Conservation (phyloP, 2,888 invertebrate genomes). For the Hemithea aestivaria region DNA sequence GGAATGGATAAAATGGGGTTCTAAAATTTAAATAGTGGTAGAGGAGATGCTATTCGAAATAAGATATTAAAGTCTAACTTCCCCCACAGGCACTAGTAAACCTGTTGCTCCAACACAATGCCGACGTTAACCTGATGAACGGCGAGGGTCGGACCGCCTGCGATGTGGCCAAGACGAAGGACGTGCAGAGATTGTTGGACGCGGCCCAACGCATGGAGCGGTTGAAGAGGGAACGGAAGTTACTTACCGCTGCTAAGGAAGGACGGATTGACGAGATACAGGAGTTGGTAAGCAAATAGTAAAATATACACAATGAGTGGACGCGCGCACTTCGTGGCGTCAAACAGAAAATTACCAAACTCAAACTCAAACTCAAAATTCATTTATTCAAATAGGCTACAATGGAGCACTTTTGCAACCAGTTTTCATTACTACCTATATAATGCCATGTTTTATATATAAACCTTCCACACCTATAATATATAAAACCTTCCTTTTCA, state of each 20-base stretch:
- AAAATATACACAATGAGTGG: too few species aligned
- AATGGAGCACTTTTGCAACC: too few species aligned
- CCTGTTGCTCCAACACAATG: conserved; percentile 79
- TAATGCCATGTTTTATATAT: too few species aligned
- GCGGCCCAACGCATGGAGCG: conserved; percentile 81
- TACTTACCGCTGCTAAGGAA: conserved; percentile 80
- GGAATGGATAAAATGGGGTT: too few species aligned
- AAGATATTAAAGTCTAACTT: conserved; percentile 7
- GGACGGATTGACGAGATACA: conserved; percentile 78
- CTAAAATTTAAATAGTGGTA: too few species aligned
- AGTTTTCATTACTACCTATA: too few species aligned
- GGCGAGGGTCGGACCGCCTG: conserved; percentile 81
- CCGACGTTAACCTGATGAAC: conserved; percentile 82
- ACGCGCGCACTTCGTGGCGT: too few species aligned
- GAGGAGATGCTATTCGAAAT: neutral
- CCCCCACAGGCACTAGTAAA: conserved; percentile 79
- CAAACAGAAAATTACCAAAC: too few species aligned
- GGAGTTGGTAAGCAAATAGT: conserved; percentile 77
- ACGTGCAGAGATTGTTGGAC: conserved; percentile 75
- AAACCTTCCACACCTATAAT: too few species aligned
- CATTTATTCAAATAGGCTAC: too few species aligned
- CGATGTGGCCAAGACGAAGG: conserved; percentile 77
- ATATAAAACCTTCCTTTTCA: too few species aligned
- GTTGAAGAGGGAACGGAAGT: conserved; percentile 69
- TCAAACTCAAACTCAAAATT: too few species aligned